Base-by-base conservation (phyloP, 2,888 invertebrate species). In the Meteorus colon region DNA sequence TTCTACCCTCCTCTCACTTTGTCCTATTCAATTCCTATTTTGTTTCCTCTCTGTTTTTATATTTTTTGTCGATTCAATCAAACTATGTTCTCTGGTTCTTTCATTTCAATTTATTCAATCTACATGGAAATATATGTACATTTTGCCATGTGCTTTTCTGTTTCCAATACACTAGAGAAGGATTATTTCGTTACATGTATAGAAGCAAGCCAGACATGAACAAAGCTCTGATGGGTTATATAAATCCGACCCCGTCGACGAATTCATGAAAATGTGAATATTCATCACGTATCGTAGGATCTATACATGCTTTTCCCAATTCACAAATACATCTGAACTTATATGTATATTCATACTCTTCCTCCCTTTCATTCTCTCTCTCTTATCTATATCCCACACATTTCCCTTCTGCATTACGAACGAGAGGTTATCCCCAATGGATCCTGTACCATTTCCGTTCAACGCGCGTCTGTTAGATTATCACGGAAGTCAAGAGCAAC, bases 401-500 rank as follows among this genome's bases (percentile, higher is more conserved):
- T 48, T 48, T 48, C 48, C 48, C 48, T 48, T 48, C 16, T 48
- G 34, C 55, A 51, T 51, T 12, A 29, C 29, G 69, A 48, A 69
- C 55, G 55, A 55, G 31, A 69, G 51, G 69, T 31, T 55, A 51
- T 51, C 29, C 69, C 69, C 69, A 69, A 69, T 69, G 55, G 69
- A 69, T 55, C 34, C 55, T 48, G 29, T n/a, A 31, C 55, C 55
- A 69, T 69, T 69, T 69, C 69, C 69, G 69, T 34, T 69, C 69
- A 51, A 55, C 51, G 51, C 31, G 31, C 69, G 51, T 19, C 55
- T 51, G 51, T 14, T 34, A 55, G 69, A 69, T 69, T 69, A 69
- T 69, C 69, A 51, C 69, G 69, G 69, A 69, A 69, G 69, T 69
- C 69, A 51, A 41, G 41, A 41, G 41, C 68, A 69, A 27, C 41